A percentile compares a stretch with the other conserved stretches of the same genome.
Evolutionary conservation across 1,140 invertebrate species (phyloP).

Genomic region (Drosophila baimaii): DNA sequence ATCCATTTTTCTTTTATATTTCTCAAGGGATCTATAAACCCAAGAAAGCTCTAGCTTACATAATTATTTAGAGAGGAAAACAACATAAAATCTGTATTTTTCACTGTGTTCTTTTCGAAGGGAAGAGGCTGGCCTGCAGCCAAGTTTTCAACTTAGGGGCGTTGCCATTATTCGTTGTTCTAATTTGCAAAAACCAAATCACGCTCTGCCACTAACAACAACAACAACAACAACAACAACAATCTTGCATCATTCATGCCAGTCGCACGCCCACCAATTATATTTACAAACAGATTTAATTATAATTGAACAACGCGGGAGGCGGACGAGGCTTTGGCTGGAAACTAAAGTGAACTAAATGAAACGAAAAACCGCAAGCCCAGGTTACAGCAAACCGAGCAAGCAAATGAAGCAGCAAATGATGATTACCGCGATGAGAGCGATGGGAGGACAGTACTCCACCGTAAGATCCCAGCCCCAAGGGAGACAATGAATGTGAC

Average conservation of each 20-base stretch:
- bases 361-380: conserved; percentile 47
- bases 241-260: conserved; percentile 58
- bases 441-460: conserved; percentile 7
- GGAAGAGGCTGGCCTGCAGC: not conserved
- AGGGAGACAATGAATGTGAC: conserved; percentile 35
- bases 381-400: conserved; percentile 9
- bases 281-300: conserved; percentile 80
- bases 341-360: conserved; percentile 39
- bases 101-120: not conserved
- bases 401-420: conserved; percentile 72
- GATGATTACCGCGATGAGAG: conserved; percentile 26
- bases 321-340: not conserved
- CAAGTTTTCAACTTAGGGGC: conserved; percentile 25
- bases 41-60: no score
- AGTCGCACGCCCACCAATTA: conserved; percentile 74
- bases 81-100: no score
- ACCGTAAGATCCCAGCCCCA: conserved; percentile 3
- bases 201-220: conserved; percentile 42
- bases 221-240: conserved; percentile 10
- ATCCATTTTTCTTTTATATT: not conserved
- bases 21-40: not conserved
- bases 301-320: conserved; percentile 63
- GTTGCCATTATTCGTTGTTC: conserved; percentile 61
- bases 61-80: no score
- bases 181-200: conserved; percentile 65